Conservation (phyloP, 1,140 invertebrate genomes). For the Tetraneura akinire region DNA sequence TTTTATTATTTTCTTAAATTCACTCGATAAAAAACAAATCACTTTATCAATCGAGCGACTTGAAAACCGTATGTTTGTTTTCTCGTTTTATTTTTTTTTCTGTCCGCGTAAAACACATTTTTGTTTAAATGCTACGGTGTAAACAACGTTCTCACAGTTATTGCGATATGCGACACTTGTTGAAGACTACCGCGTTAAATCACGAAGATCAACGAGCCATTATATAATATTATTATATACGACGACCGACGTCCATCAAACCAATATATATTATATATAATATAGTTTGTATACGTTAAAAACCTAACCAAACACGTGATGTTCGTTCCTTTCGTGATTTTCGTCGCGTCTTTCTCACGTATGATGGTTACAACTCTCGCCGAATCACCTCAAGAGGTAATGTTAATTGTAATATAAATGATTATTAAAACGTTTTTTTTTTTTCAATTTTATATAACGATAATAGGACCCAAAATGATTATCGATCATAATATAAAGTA, state of each 20-base stretch:
- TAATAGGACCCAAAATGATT: too few species aligned
- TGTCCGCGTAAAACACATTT: not conserved
- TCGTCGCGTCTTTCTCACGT: not conserved
- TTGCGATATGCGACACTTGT: not conserved
- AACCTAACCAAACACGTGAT: too few species aligned
- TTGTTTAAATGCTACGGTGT: not conserved
- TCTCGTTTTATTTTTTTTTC: not conserved
- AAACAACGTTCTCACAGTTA: slow-evolving; percentile 14
- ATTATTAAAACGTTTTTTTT: too few species aligned
- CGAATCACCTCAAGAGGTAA: slow-evolving; percentile 28
- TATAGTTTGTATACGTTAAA: too few species aligned
- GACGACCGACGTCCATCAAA: not conserved
- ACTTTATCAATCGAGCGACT: not conserved
- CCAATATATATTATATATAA: too few species aligned
- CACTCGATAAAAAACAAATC: not conserved
- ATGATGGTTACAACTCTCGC: not conserved
- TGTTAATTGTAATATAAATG: too few species aligned
- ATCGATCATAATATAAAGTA: too few species aligned
- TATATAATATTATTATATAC: too few species aligned
- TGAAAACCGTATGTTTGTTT: not conserved
- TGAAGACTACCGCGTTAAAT: too few species aligned
- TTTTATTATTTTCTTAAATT: too few species aligned
- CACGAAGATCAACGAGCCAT: too few species aligned
- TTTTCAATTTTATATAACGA: too few species aligned
- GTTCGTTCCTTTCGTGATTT: not conserved